Evolutionary conservation across 1,140 invertebrate genomes (phyloP).

Genomic region (Globodera rostochiensis): DNA sequence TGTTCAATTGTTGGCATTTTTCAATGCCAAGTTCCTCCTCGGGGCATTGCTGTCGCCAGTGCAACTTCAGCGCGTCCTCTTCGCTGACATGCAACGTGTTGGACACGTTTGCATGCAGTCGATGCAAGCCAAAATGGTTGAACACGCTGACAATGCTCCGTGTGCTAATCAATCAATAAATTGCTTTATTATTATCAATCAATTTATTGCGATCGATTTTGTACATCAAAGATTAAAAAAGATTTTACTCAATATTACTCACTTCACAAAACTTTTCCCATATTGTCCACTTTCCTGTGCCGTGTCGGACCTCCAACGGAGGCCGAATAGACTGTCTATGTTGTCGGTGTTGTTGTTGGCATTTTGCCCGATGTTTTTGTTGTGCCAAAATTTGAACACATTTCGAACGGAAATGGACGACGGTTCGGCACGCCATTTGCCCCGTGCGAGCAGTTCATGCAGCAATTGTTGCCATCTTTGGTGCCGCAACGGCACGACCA

Average conservation of each 20-base stretch:
- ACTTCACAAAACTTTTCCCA: conserved; percentile 75
- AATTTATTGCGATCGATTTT: conserved; percentile 13
- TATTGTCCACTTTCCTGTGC: conserved; percentile 73
- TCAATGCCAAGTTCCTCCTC: conserved; percentile 18
- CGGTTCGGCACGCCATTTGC: conserved; percentile 52
- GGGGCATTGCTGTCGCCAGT: conserved; percentile 88
- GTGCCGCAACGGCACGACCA: conserved; percentile 85
- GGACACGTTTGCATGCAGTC: conserved; percentile 70
- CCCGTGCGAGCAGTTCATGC: conserved; percentile 66
- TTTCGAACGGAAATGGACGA: conserved; percentile 48
- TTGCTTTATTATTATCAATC: not conserved
- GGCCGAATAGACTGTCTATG: conserved; percentile 30
- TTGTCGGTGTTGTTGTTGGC: conserved; percentile 11
- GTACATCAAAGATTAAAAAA: not conserved
- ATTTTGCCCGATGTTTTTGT: not conserved
- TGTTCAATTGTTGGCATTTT: conserved; percentile 20
- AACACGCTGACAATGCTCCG: conserved; percentile 89
- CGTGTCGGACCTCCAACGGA: conserved; percentile 56
- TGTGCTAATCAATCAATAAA: conserved; percentile 64
- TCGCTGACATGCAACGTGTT: conserved; percentile 73
- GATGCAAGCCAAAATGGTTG: conserved; percentile 83
- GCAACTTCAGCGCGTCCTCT: conserved; percentile 82
- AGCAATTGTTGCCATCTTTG: conserved; percentile 79
- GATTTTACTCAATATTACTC: conserved; percentile 14
- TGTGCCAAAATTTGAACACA: conserved; percentile 49